Evolutionary conservation across 23 tunicate genomes (phyloP).

Genomic region (Trididemnum nubilum): DNA sequence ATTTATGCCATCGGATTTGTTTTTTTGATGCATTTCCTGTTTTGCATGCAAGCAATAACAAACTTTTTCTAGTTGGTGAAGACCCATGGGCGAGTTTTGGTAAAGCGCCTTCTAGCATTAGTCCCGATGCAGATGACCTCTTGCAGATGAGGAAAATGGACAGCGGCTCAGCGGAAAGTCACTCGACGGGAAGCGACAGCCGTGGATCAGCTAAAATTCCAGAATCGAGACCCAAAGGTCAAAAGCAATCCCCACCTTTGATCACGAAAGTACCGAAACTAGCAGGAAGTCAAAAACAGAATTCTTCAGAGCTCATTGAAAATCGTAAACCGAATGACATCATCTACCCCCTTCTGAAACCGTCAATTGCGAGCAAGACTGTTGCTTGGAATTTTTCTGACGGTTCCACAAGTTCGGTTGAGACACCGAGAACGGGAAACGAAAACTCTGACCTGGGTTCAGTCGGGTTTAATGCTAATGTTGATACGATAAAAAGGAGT

Average conservation of each 20-base stretch:
- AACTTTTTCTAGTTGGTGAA: slow-evolving; percentile 48
- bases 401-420: neutral
- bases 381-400: slow-evolving; percentile 15
- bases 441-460: neutral
- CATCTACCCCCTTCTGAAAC: neutral
- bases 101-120: slow-evolving; percentile 66
- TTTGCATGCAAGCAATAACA: too few species aligned
- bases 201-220: neutral
- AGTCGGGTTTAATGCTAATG: slow-evolving; percentile 51
- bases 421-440: neutral
- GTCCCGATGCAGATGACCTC: slow-evolving; percentile 89
- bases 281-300: neutral
- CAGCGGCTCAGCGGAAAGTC: slow-evolving; percentile 36
- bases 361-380: neutral
- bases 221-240: neutral
- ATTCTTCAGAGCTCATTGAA: neutral
- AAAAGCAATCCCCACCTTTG: slow-evolving; percentile 11
- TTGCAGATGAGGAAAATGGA: slow-evolving; percentile 18
- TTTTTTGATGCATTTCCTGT: too few species aligned
- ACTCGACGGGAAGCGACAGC: slow-evolving; percentile 25
- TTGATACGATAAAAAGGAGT: slow-evolving; percentile 78
- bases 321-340: neutral
- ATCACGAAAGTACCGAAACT: neutral
- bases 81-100: slow-evolving; percentile 60
- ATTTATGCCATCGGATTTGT: too few species aligned